A percentile compares a stretch with the other conserved stretches of the same genome.
phyloP scores from a whole-genome alignment of 1,140 invertebrate genomes.

The Drosophila malerkotliana region DNA sequence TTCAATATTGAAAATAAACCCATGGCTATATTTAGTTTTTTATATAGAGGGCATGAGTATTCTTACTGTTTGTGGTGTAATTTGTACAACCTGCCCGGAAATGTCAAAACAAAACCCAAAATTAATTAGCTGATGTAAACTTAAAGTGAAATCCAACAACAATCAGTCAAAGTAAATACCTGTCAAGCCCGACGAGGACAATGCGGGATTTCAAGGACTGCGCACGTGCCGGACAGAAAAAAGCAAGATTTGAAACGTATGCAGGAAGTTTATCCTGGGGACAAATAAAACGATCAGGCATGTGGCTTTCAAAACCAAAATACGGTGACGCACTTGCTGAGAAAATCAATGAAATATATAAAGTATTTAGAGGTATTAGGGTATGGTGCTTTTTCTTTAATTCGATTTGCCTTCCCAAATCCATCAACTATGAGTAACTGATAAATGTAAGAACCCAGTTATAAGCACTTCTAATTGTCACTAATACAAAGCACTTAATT shows the following conservation, averaged over 20 bases:
- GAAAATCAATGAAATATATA: neutral
- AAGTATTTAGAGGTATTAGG: neutral
- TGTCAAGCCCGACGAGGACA: constrained; percentile 21
- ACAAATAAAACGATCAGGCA: neutral
- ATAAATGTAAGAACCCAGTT: constrained; percentile 34
- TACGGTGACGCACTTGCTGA: neutral
- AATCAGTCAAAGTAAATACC: constrained; percentile 13
- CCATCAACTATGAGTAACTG: neutral
- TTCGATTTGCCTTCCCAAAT: neutral
- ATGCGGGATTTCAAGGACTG: constrained; percentile 4
- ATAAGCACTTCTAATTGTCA: constrained; percentile 73
- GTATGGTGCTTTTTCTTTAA: neutral
- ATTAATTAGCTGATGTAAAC: constrained; percentile 49
- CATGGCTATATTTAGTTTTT: neutral
- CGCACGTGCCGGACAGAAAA: neutral
- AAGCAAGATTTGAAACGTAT: neutral
- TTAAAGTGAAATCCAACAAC: constrained; percentile 9
- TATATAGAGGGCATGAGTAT: neutral
- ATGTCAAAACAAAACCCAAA: constrained; percentile 24
- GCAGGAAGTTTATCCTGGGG: neutral
- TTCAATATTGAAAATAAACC: neutral
- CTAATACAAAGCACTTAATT: constrained; percentile 64
- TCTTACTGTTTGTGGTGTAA: too few relatives aligned
- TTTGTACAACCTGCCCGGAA: constrained; percentile 15
- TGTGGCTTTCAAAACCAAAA: neutral